Evolutionary conservation across 2,113 vertebrate genomes (phyloP), one percentile per base, ranked within the genome.

Genomic region (Plotosus lineatus): DNA sequence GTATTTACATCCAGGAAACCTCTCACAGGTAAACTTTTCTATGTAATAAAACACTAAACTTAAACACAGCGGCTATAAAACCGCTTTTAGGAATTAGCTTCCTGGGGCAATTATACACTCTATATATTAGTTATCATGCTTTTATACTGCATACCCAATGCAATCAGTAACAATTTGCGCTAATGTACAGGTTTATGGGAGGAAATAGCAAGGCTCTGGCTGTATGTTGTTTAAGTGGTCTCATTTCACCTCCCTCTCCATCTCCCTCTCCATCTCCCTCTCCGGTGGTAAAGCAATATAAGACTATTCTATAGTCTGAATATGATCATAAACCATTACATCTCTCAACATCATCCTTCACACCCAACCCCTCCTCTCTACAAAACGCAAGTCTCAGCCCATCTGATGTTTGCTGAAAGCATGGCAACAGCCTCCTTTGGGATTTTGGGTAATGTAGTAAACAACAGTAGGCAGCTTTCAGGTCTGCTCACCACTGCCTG

Each of bases 361-460:
- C 48, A 65, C 46, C 36, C 12, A 56, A 26, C 80, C 28, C 71
- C 61, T 50, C 69, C 56, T 63, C 53, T 19, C 79, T 72, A 56
- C 44, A 50, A 61, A 74, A 83, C 51, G 56, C 36, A 44, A 75
- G 73, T 66, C 82, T 78, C 80, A 77, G 81, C 68, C 79, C 84
- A 84, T 90, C 87, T 89, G 87, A 90, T 89, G 85, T 89, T 91
- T 89, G 89, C 87, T 86, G 80, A 88, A 86, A 85, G 85, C 82
- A 72, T 82, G 38, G 86, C 85, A 80, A 71, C 1, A 55, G 17
- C 36, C 69, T 89, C 91, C 88, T 83, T 77, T n/a, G 91, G 89
- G 88, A 89, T 55, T 51, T 66, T 80, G 77, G 80, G 6, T 72
- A 89, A 84, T 65, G 88, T 76, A 85, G 89, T 89, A 91, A 92